Evolutionary conservation across 2,113 vertebrate species (phyloP).

Genomic region (Gymnocephalus cernua): DNA sequence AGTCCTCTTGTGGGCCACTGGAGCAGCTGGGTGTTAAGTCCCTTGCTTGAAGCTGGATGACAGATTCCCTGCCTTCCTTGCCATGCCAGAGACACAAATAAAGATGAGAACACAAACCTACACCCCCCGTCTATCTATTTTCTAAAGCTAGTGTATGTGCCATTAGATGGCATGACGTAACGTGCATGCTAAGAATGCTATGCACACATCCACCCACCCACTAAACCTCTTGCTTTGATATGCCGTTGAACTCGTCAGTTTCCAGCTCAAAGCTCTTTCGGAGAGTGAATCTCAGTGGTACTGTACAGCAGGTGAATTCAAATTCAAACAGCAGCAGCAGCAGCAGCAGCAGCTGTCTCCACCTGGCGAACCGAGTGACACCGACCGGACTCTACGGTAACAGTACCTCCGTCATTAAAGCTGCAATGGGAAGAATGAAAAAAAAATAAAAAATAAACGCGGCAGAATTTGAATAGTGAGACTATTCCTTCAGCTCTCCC

Average conservation of each 20-base stretch:
- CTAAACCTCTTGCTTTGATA: slow-evolving; percentile 26
- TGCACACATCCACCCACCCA: slow-evolving; percentile 3
- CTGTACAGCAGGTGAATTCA: slow-evolving; percentile 54
- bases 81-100: slow-evolving; percentile 3
- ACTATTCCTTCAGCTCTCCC: no score
- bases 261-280: neutral
- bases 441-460: no score
- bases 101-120: slow-evolving; percentile 3
- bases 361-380: slow-evolving; percentile 36
- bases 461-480: no score
- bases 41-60: slow-evolving; percentile 10
- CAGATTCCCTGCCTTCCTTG: neutral
- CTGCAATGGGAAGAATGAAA: no score
- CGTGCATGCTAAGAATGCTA: neutral
- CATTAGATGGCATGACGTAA: slow-evolving; percentile 8
- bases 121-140: neutral
- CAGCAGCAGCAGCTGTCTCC: slow-evolving; percentile 46
- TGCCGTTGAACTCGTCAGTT: slow-evolving; percentile 25
- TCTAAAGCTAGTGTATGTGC: neutral
- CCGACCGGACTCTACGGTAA: slow-evolving; percentile 2
- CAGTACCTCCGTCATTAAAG: neutral
- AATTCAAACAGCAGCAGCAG: slow-evolving; percentile 49
- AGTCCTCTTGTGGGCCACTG: neutral
- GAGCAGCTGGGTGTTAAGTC: slow-evolving; percentile 14
- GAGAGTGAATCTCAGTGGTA: slow-evolving; percentile 10